These are phyloP conservation scores for Tragelaphus scriptus DNA, from an alignment of 2,113 vertebrate species.

Conservation along the genomic window DNA sequence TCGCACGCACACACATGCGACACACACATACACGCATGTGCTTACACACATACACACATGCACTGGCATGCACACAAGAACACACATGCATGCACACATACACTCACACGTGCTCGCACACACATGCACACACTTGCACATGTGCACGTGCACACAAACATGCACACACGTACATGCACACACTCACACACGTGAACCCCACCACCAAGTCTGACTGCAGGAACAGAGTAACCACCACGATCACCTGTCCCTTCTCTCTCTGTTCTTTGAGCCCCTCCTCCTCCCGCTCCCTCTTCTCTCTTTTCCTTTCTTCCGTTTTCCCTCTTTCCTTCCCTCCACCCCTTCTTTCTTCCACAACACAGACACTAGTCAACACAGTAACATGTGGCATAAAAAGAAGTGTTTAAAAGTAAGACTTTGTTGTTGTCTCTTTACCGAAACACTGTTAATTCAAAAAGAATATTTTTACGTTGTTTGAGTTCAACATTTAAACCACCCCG, in stretches of 20 bases:
- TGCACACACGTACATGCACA: rapidly evolving
- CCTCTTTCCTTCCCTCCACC: no score
- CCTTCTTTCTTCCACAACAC: no score
- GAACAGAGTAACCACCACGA: neutral
- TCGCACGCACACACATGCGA: no score
- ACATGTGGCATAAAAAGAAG: neutral
- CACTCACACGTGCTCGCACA: no score
- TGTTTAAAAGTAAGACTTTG: neutral
- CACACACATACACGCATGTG: no score
- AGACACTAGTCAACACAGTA: rapidly evolving
- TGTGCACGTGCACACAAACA: no score
- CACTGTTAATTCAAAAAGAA: neutral
- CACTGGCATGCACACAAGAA: no score
- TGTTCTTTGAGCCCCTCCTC: rapidly evolving
- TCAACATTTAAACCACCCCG: neutral
- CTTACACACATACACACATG: no score
- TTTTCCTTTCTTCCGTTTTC: rapidly evolving
- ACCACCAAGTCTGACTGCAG: neutral
- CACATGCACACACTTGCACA: no score
- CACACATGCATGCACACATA: no score
- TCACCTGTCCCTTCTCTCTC: rapidly evolving
- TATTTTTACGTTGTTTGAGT: neutral
- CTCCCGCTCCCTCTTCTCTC: rapidly evolving
- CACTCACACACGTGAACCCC: neutral
- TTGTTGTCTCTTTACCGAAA: neutral